A percentile compares a stretch with the other conserved stretches of the same genome.
phyloP scores from a whole-genome alignment of 2,113 vertebrate species.

The Hippocampus mohnikei region DNA sequence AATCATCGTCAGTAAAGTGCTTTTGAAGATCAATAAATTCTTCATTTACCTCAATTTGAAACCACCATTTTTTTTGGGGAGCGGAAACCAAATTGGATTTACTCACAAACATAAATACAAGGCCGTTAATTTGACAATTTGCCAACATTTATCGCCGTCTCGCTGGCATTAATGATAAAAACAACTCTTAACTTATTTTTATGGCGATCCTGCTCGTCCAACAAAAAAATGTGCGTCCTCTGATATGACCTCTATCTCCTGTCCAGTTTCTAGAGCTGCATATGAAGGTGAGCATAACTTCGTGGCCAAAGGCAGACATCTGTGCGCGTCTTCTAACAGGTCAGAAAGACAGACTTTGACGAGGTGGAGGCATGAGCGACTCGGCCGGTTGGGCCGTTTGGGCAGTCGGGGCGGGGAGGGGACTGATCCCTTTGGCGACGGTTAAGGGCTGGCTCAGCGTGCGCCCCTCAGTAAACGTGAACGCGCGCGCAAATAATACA shows the following conservation, averaged over 20 bases:
- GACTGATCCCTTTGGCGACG: slow-evolving; percentile 10
- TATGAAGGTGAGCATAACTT: not conserved
- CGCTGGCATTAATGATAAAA: not conserved
- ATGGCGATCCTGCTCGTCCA: not conserved
- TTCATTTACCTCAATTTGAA: too few species aligned
- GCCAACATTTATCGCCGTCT: not conserved
- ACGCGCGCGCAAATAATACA: slow-evolving; percentile 7
- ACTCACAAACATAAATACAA: not conserved
- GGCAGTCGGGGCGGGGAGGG: slow-evolving; percentile 12
- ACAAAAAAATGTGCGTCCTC: too few species aligned
- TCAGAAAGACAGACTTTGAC: not conserved
- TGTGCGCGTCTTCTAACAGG: not conserved
- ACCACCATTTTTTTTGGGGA: not conserved
- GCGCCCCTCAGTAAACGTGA: slow-evolving; percentile 4
- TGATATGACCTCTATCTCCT: not conserved
- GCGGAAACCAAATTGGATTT: not conserved
- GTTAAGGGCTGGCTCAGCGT: slow-evolving; percentile 2
- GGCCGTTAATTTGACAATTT: not conserved
- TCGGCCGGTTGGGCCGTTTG: not conserved
- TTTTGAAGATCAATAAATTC: too few species aligned
- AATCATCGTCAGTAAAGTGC: not conserved
- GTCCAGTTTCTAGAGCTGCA: too few species aligned
- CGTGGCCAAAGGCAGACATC: too few species aligned
- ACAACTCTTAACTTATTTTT: not conserved
- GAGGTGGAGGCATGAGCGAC: not conserved